Evolutionary conservation across 1,140 invertebrate genomes (phyloP).

Genomic region (Drosophila auraria): DNA sequence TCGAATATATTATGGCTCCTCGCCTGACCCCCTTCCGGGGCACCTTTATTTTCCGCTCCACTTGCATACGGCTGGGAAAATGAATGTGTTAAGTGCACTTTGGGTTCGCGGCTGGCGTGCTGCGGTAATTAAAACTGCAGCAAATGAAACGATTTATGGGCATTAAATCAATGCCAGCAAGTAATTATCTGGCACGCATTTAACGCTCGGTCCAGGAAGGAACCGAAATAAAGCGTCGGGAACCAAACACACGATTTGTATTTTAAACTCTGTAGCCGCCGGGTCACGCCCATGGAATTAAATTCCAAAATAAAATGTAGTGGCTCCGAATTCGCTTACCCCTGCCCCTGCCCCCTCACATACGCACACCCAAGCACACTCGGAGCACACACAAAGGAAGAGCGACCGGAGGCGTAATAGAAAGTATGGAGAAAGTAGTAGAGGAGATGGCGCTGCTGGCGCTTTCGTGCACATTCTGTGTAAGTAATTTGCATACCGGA

Average conservation of each 20-base stretch:
- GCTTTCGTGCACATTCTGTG: slow-evolving; percentile 77
- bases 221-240: slow-evolving; percentile 40
- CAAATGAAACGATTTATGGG: slow-evolving; percentile 65
- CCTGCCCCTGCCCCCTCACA: neutral
- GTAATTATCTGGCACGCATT: slow-evolving; percentile 61
- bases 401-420: slow-evolving; percentile 57
- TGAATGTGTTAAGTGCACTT: slow-evolving; percentile 59
- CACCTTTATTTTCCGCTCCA: neutral
- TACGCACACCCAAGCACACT: slow-evolving; percentile 7
- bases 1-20: slow-evolving; percentile 4
- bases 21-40: neutral
- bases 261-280: slow-evolving; percentile 43
- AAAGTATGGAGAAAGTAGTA: slow-evolving; percentile 63
- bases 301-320: slow-evolving; percentile 57
- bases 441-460: slow-evolving; percentile 73
- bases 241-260: slow-evolving; percentile 35
- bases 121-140: slow-evolving; percentile 63
- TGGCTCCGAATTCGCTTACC: slow-evolving; percentile 16
- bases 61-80: slow-evolving; percentile 18
- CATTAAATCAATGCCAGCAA: slow-evolving; percentile 68
- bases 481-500: slow-evolving; percentile 85
- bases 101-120: slow-evolving; percentile 14
- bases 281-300: slow-evolving; percentile 39
- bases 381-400: slow-evolving; percentile 18
- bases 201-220: slow-evolving; percentile 19